Evolutionary conservation across 35 echinoderm and acorn worm genomes (phyloP).

Genomic region (Lytechinus pictus): DNA sequence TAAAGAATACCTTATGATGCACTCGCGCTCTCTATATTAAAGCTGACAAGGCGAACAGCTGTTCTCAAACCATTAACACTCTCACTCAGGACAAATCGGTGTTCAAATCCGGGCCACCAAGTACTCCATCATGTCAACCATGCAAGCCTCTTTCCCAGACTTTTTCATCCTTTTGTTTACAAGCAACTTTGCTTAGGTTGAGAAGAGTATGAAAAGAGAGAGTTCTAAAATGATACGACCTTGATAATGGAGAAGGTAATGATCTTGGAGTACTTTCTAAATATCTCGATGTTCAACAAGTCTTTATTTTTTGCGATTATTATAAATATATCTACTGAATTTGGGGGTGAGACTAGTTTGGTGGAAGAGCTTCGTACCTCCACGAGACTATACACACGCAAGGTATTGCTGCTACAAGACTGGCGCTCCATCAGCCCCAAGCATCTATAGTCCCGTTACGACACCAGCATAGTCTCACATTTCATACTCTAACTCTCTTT

Average conservation of each 20-base stretch:
- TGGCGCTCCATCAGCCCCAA: conserved; percentile 23
- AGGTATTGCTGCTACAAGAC: not conserved
- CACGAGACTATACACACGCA: conserved; percentile 33
- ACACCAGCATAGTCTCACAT: not conserved
- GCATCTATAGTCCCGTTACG: not conserved
- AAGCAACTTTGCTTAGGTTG: not conserved
- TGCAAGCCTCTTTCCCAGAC: not conserved
- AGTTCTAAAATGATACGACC: too few relatives aligned
- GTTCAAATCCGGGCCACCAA: conserved; percentile 21
- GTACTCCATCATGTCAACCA: not conserved
- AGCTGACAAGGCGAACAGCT: conserved; percentile 27
- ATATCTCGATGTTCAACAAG: too few relatives aligned
- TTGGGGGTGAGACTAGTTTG: not conserved
- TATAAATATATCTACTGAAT: not conserved
- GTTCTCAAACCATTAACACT: conserved; percentile 24
- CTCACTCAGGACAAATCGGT: conserved; percentile 37
- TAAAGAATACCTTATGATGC: not conserved
- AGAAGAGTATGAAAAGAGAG: too few relatives aligned
- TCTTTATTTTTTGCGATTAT: too few relatives aligned
- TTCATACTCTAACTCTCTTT: not conserved
- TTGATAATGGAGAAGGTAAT: too few relatives aligned
- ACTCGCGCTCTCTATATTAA: not conserved
- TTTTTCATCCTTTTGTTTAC: not conserved
- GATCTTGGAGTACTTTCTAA: too few relatives aligned
- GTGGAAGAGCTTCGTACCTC: not conserved